Percentiles rank a stretch among this genome's conserved stretches.
phyloP scores from a whole-genome alignment of 2,888 invertebrate genomes.

The Drosophila mimica region DNA sequence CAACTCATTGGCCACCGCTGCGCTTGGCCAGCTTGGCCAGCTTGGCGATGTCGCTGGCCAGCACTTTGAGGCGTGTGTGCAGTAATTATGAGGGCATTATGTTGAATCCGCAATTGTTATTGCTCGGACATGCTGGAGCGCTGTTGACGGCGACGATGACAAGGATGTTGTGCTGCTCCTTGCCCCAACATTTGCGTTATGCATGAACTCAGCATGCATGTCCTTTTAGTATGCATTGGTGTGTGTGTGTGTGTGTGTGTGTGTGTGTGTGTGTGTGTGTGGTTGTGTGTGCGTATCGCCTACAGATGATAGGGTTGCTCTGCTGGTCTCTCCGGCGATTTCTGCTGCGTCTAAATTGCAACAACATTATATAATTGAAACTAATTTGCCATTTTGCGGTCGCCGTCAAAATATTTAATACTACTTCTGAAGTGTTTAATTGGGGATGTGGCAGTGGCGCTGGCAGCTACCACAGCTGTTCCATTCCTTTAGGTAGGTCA shows the following conservation, averaged over 20 bases:
- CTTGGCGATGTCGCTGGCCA: constrained; percentile 14
- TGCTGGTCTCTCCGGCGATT: constrained; percentile 8
- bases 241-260: not conserved
- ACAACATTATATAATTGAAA: constrained; percentile 83
- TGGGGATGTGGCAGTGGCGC: constrained; percentile 18
- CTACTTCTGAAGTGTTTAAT: constrained; percentile 7
- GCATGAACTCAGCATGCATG: constrained; percentile 62
- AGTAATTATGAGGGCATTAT: constrained; percentile 84
- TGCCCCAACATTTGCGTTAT: constrained; percentile 74
- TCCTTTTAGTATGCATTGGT: constrained; percentile 1
- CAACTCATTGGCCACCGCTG: constrained; percentile 65
- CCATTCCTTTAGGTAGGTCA: not conserved
- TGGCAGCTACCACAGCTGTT: constrained; percentile 1
- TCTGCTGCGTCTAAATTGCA: constrained; percentile 66
- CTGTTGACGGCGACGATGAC: constrained; percentile 32
- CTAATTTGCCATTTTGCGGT: constrained; percentile 81
- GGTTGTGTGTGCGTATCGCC: not conserved
- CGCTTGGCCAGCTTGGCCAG: constrained; percentile 20
- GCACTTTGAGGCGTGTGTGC: constrained; percentile 64
- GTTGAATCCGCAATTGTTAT: constrained; percentile 82
- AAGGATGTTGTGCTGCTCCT: constrained; percentile 55
- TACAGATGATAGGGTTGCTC: not conserved
- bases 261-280: not conserved
- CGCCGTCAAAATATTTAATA: constrained; percentile 70
- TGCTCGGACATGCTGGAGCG: constrained; percentile 80